These are phyloP conservation scores for Chaetorhynchus papuensis DNA, from an alignment of 2,113 vertebrate species.

Conservation along the genomic window DNA sequence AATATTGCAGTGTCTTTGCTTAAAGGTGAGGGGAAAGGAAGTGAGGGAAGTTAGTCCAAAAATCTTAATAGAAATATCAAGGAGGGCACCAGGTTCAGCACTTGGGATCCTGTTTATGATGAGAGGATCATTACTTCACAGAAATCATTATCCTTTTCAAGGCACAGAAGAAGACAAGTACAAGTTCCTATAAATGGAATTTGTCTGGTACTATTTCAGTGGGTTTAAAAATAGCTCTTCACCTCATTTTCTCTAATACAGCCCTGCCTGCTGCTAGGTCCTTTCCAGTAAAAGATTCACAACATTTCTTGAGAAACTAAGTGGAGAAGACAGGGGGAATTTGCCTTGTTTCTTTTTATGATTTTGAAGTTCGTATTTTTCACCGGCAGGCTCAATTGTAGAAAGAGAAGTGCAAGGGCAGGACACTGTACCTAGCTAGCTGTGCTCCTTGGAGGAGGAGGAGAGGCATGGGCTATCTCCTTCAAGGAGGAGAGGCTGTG, in stretches of 20 bases:
- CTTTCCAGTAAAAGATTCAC: background rate
- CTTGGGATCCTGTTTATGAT: slow-evolving; percentile 22
- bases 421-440: too few species aligned
- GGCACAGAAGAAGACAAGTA: slow-evolving; percentile 33
- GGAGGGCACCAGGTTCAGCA: background rate
- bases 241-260: slow-evolving; percentile 53
- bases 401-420: background rate
- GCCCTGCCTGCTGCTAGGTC: background rate
- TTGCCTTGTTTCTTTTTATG: background rate
- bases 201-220: slow-evolving; percentile 51
- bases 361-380: background rate
- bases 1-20: background rate
- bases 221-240: slow-evolving; percentile 63
- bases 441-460: background rate
- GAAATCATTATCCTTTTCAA: slow-evolving; percentile 60
- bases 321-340: background rate
- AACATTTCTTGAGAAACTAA: background rate
- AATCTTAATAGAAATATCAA: background rate
- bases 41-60: background rate
- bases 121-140: slow-evolving; percentile 46
- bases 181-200: slow-evolving; percentile 64
- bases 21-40: background rate
- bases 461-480: background rate
- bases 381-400: background rate
- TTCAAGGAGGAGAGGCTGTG: background rate